These are phyloP conservation scores for Brachionus sp. DNA, from an alignment of 1,140 invertebrate genomes.

Conservation along the genomic window DNA sequence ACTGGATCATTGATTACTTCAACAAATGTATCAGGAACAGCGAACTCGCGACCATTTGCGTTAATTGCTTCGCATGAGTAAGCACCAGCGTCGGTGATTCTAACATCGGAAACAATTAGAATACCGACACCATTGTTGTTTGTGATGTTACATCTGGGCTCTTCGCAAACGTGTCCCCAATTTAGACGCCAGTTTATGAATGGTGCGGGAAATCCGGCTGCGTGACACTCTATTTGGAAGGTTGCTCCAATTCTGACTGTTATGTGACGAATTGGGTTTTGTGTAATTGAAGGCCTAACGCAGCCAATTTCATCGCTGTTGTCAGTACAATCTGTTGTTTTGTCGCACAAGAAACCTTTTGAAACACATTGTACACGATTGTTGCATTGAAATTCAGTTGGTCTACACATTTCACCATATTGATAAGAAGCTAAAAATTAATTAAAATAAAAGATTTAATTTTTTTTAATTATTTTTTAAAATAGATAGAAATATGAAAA, in stretches of 20 bases:
- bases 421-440: slow-evolving; percentile 8
- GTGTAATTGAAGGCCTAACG: slow-evolving; percentile 70
- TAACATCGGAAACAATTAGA: slow-evolving; percentile 73
- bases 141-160: slow-evolving; percentile 64
- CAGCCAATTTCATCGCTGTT: slow-evolving; percentile 86
- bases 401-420: slow-evolving; percentile 68
- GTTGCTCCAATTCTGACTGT: slow-evolving; percentile 68
- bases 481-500: too few species aligned
- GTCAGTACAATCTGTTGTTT: slow-evolving; percentile 78
- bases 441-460: too few species aligned
- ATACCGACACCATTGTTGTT: slow-evolving; percentile 64
- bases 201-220: slow-evolving; percentile 81
- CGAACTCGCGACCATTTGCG: slow-evolving; percentile 75
- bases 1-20: slow-evolving; percentile 63
- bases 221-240: slow-evolving; percentile 76
- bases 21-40: slow-evolving; percentile 82
- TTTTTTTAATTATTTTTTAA: too few species aligned
- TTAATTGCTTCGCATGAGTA: slow-evolving; percentile 97
- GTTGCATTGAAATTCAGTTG: slow-evolving; percentile 76
- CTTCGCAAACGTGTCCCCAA: slow-evolving; percentile 84
- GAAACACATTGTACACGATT: slow-evolving; percentile 77
- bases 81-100: slow-evolving; percentile 75
- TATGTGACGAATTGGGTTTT: slow-evolving; percentile 67
- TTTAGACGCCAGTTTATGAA: slow-evolving; percentile 91
- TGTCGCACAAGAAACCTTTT: slow-evolving; percentile 86